These are phyloP conservation scores for Hydraecia micacea DNA, from an alignment of 2,888 invertebrate genomes.

Conservation along the genomic window DNA sequence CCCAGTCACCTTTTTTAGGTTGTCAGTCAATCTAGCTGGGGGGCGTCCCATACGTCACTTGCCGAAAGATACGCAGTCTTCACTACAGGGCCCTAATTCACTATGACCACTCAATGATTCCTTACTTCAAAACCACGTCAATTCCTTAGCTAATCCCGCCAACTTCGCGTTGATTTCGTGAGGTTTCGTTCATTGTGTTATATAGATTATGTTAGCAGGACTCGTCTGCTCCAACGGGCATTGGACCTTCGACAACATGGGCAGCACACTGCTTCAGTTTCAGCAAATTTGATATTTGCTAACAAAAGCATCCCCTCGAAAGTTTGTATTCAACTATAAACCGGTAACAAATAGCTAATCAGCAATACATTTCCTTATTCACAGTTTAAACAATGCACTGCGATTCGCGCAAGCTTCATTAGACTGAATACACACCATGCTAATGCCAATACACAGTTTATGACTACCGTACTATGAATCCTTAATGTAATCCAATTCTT, in stretches of 20 bases:
- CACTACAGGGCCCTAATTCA: background rate
- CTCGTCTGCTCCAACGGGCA: background rate
- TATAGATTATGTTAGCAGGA: background rate
- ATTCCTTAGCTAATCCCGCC: background rate
- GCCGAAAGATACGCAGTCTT: background rate
- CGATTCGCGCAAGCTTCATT: constrained; percentile 49
- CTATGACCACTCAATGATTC: background rate
- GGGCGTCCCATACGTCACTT: background rate
- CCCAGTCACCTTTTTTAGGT: background rate
- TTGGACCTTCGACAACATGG: background rate
- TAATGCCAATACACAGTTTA: constrained; percentile 62
- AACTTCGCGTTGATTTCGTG: too few relatives aligned
- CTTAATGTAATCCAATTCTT: constrained; percentile 64
- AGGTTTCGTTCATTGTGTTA: too few relatives aligned
- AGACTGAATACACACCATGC: constrained; percentile 41
- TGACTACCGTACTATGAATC: constrained; percentile 49
- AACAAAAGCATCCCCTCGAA: background rate
- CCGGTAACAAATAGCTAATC: constrained; percentile 23
- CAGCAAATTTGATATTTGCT: background rate
- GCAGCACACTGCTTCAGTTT: background rate
- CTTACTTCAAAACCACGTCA: background rate
- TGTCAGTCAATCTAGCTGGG: background rate
- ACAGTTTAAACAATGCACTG: constrained; percentile 18
- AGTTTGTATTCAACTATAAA: background rate
- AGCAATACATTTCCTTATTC: constrained; percentile 25